phyloP scores from a whole-genome alignment of 2,888 invertebrate genomes.

The Philopedon plagiatum region DNA sequence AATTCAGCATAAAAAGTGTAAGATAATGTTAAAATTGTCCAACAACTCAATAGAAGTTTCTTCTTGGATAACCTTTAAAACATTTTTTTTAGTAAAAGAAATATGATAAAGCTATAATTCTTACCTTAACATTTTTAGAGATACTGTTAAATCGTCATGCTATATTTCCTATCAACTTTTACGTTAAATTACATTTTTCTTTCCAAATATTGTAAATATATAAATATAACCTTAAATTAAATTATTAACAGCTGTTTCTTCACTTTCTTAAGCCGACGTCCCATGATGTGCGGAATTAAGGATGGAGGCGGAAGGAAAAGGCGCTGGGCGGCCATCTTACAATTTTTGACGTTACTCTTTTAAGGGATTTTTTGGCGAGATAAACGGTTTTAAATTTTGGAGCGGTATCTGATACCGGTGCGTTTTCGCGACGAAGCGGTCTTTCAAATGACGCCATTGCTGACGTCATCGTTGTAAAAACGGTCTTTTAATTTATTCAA shows the following conservation, averaged over 20 bases:
- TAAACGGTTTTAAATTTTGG: no score
- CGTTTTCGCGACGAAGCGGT: no score
- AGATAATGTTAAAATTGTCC: constrained; percentile 44
- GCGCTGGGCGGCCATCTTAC: no score
- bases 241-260: neutral
- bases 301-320: no score
- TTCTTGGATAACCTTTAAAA: constrained; percentile 43
- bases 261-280: no score
- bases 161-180: neutral
- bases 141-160: neutral
- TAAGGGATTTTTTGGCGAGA: no score
- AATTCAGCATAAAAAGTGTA: constrained; percentile 61
- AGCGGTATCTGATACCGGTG: no score
- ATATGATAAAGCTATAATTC: neutral
- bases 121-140: constrained; percentile 34
- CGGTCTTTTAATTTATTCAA: no score
- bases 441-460: no score
- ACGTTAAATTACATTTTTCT: neutral
- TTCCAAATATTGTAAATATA: neutral
- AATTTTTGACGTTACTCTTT: no score
- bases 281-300: no score
- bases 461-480: no score
- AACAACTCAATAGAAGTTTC: constrained; percentile 29
- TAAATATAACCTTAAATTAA: neutral
- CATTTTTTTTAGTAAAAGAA: neutral